Conservation (phyloP, 2,888 invertebrate genomes). For the Pandemis heparana region DNA sequence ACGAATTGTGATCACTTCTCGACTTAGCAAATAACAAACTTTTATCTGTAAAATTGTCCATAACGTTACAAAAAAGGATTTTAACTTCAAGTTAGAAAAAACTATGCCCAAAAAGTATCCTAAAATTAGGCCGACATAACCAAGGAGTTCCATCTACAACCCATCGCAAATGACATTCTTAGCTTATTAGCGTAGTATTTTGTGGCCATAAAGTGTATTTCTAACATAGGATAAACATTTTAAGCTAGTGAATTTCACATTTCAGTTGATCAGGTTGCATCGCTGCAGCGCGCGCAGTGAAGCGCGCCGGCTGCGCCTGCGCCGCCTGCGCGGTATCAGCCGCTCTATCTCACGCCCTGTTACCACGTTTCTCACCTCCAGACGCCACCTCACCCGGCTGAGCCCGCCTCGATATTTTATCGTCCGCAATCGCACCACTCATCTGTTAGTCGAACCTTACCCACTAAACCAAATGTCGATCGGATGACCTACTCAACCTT, state of each 20-base stretch:
- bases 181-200: neutral
- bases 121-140: no score
- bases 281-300: slow-evolving; percentile 19
- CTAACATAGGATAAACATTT: neutral
- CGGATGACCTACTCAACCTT: slow-evolving; percentile 55
- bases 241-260: slow-evolving; percentile 9
- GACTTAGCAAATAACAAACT: no score
- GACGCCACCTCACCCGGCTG: slow-evolving; percentile 69
- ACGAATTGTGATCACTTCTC: no score
- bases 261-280: slow-evolving; percentile 30
- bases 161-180: neutral
- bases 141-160: no score
- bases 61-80: no score
- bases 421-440: slow-evolving; percentile 72
- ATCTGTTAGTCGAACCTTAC: slow-evolving; percentile 75
- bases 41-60: no score
- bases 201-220: neutral
- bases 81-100: no score
- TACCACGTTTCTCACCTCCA: slow-evolving; percentile 83
- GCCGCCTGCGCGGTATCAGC: slow-evolving; percentile 64
- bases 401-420: slow-evolving; percentile 72
- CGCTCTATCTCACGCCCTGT: slow-evolving; percentile 78
- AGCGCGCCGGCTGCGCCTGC: slow-evolving; percentile 40
- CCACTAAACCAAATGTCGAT: slow-evolving; percentile 74
- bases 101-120: no score